Evolutionary conservation across 2,113 vertebrate species (phyloP).

Genomic region (Phocoena phocoena): DNA sequence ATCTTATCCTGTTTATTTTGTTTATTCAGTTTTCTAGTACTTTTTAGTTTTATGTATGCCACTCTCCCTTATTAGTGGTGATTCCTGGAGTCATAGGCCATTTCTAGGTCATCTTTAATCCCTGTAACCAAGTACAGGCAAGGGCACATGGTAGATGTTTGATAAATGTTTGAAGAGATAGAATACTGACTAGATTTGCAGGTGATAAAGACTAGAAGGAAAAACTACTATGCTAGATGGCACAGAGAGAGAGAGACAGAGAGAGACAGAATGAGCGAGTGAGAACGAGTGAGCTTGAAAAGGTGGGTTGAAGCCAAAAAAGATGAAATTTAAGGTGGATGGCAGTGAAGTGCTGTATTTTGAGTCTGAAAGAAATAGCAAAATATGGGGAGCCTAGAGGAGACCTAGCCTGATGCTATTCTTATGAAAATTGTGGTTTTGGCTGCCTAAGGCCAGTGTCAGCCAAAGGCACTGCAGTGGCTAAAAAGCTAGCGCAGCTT

Average conservation of each 20-base stretch:
- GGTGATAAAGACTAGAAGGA: neutral
- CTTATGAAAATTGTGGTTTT: slow-evolving; percentile 19
- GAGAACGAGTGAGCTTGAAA: neutral
- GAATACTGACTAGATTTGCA: neutral
- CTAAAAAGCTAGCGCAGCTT: neutral
- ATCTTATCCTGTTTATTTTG: neutral
- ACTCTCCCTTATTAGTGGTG: neutral
- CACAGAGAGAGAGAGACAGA: neutral
- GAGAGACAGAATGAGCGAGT: neutral
- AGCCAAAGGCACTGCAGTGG: slow-evolving; percentile 13
- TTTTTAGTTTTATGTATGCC: neutral
- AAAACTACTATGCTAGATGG: neutral
- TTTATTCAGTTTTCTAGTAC: slow-evolving; percentile 7
- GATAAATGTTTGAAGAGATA: slow-evolving; percentile 17
- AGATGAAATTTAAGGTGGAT: slow-evolving; percentile 32
- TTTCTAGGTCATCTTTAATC: slow-evolving; percentile 37
- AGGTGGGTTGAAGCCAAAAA: neutral
- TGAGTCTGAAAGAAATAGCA: slow-evolving; percentile 49
- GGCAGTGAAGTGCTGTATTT: slow-evolving; percentile 41
- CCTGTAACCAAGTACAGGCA: neutral
- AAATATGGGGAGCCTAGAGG: neutral
- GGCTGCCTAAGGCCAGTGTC: neutral
- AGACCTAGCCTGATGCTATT: neutral
- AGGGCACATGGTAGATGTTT: neutral
- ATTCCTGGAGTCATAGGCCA: neutral